phyloP scores from a whole-genome alignment of 2,888 invertebrate genomes.

The Tupiocoris notatus region DNA sequence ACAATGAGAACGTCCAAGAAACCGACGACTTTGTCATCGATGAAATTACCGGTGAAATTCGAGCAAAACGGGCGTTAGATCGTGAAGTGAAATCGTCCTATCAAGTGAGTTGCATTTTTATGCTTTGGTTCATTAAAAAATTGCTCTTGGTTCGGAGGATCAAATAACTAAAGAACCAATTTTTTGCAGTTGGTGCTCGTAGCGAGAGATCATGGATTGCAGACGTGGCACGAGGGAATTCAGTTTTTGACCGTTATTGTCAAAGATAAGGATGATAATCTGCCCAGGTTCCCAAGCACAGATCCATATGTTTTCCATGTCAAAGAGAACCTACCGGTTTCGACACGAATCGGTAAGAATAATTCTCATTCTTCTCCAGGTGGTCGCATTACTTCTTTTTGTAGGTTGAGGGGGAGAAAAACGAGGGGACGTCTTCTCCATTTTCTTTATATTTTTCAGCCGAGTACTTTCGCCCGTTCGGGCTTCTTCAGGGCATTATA shows the following conservation, averaged over 20 bases:
- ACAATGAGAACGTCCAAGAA: conserved; percentile 72
- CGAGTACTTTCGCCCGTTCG: too few species aligned
- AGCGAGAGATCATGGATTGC: conserved; percentile 79
- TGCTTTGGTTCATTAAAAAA: too few species aligned
- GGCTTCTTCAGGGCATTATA: too few species aligned
- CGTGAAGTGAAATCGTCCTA: conserved; percentile 69
- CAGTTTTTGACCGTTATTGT: conserved; percentile 72
- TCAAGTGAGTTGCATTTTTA: conserved; percentile 55
- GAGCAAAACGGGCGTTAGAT: conserved; percentile 75
- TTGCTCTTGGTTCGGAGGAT: too few species aligned
- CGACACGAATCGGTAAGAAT: conserved; percentile 63
- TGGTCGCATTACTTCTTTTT: too few species aligned
- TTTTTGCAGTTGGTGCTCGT: conserved; percentile 67
- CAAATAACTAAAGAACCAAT: too few species aligned
- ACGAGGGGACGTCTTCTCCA: too few species aligned
- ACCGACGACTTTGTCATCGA: conserved; percentile 81
- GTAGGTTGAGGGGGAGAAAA: too few species aligned
- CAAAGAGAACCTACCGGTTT: conserved; percentile 67
- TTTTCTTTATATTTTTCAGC: too few species aligned
- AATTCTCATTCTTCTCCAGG: too few species aligned
- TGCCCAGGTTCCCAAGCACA: conserved; percentile 67
- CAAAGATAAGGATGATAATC: conserved; percentile 78
- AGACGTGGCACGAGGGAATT: conserved; percentile 74
- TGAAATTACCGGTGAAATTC: conserved; percentile 73
- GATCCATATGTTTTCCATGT: conserved; percentile 68